These are phyloP conservation scores for Caenorhabditis drosophilae DNA, from an alignment of 2,888 invertebrate genomes.

Conservation along the genomic window DNA sequence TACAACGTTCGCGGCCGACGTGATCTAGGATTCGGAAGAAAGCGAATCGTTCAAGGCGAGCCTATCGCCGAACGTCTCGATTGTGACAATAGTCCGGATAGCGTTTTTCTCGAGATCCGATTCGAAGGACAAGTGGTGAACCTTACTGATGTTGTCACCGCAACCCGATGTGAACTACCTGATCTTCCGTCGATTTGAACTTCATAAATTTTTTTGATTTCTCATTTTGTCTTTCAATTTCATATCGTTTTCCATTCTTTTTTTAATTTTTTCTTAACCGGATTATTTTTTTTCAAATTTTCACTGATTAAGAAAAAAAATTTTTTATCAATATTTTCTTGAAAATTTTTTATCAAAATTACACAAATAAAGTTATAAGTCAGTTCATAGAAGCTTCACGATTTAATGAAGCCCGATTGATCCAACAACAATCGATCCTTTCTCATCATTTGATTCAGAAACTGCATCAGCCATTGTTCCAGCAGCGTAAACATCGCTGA, in stretches of 20 bases:
- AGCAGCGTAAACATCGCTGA: conserved; percentile 31
- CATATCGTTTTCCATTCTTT: too few relatives aligned
- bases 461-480: conserved; percentile 11
- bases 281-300: too few relatives aligned
- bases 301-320: too few relatives aligned
- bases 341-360: too few relatives aligned
- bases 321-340: too few relatives aligned
- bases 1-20: conserved; percentile 65
- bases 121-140: conserved; percentile 65
- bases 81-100: conserved; percentile 59
- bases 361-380: too few relatives aligned
- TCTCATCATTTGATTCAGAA: conserved; percentile 9
- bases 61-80: conserved; percentile 54
- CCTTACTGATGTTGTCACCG: conserved; percentile 63
- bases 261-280: too few relatives aligned
- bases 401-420: too few relatives aligned
- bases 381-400: too few relatives aligned
- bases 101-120: conserved; percentile 65
- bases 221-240: not conserved
- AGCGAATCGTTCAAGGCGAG: conserved; percentile 61
- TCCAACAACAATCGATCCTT: conserved; percentile 7
- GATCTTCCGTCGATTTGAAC: conserved; percentile 25
- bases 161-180: conserved; percentile 58
- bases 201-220: not conserved
- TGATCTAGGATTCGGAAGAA: conserved; percentile 59